Evolutionary conservation across 2,113 vertebrate genomes (phyloP), one percentile per base, ranked within the genome.

Genomic region (Argyrosomus japonicus): DNA sequence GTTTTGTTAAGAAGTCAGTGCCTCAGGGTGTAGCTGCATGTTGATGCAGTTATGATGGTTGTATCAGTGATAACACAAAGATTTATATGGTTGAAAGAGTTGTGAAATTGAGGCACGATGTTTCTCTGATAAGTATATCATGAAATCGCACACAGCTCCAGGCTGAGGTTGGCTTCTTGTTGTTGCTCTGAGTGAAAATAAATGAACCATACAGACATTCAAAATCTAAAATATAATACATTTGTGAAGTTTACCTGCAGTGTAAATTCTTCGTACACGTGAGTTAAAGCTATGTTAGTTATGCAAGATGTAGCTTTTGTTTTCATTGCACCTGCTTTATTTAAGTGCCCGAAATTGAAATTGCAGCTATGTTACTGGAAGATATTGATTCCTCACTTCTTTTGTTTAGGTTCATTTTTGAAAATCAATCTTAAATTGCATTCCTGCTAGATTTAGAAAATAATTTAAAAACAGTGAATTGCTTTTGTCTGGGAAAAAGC

Each of bases 371-470:
- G 1, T 32, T 77, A 56, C 32, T 45, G 21, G 25, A 7, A 77
- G 21, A 23, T 58, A 62, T 69, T 48, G 6, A 36, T 60, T 79
- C 63, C 5, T 69, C 7, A 43, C 27, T 17, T 58, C 32, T 64
- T 53, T 62, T 60, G n/a, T 64, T 50, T 40, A 32, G n/a, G n/a
- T 56, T 78, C 8, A 13, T 32, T 87, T 83, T 50, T 60, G 3
- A 73, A 83, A 76, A 62, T 83, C 62, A 61, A 45, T 68, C 19
- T 68, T 36, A 77, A 82, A 82, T 56, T 63, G 17, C 32, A 45
- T 69, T 53, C 32, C 36, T 75, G 6, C 5, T 48, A 40, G 11
- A 25, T 32, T 58, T 48, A 47, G 19, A 36, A 67, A 83, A 61
- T 4, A 47, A 17, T 54, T 7, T 40, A 40, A 40, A 40, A 6